phyloP scores from a whole-genome alignment of 2,888 invertebrate genomes.

The Cotesia congregata region DNA sequence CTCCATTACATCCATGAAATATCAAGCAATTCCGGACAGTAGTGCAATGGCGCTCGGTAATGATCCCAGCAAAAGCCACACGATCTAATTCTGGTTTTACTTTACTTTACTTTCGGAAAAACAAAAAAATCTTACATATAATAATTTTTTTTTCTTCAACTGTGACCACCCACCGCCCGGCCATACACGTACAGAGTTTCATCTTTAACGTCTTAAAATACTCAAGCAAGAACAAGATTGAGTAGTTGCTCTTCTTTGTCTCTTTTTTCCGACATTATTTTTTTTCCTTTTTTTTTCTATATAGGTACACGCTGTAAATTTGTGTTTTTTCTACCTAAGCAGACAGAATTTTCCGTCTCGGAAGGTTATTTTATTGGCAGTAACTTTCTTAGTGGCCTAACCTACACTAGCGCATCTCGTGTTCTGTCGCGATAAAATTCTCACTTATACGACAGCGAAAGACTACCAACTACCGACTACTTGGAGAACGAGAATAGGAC shows the following conservation, averaged over 20 bases:
- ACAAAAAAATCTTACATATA: conserved; percentile 16
- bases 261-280: background rate
- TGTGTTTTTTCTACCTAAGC: background rate
- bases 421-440: conserved; percentile 36
- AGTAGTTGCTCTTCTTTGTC: background rate
- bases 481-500: background rate
- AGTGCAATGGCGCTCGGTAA: conserved; percentile 28
- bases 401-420: conserved; percentile 13
- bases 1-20: conserved; percentile 48
- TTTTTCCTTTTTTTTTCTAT: background rate
- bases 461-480: conserved; percentile 7
- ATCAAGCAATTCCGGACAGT: conserved; percentile 48
- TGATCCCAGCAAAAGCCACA: conserved; percentile 45
- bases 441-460: conserved; percentile 1
- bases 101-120: background rate
- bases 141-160: background rate
- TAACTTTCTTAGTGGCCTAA: background rate
- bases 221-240: background rate
- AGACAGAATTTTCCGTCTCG: background rate
- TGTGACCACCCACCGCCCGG: background rate
- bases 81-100: conserved; percentile 49
- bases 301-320: too few species aligned
- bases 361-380: background rate
- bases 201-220: conserved; percentile 15
- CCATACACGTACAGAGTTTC: background rate